Evolutionary conservation across 2,797 vertebrate genomes (phyloP).

Genomic region (Platalea minor): DNA sequence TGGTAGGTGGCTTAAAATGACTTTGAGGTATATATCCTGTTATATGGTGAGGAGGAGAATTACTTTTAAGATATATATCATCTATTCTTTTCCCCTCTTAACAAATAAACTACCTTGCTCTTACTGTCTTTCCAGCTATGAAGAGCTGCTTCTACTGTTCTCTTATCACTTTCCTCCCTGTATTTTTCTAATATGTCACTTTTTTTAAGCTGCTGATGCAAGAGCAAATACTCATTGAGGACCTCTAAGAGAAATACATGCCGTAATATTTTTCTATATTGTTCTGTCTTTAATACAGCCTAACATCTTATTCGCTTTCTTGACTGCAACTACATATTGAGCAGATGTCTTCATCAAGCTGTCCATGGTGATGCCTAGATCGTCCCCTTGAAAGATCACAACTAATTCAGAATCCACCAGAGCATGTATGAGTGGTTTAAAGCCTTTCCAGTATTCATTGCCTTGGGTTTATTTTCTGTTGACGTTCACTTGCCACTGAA

Average conservation of each 20-base stretch:
- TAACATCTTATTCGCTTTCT: constrained; percentile 57
- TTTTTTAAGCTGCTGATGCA: background rate
- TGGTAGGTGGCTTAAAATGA: background rate
- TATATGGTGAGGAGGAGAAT: background rate
- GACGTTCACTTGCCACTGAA: background rate
- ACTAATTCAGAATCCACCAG: constrained; percentile 30
- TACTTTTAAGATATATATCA: background rate
- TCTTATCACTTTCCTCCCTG: background rate
- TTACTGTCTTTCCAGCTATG: background rate
- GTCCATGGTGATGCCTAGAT: constrained; percentile 41
- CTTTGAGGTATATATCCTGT: background rate
- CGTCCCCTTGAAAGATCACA: constrained; percentile 49
- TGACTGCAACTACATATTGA: constrained; percentile 54
- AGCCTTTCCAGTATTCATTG: background rate
- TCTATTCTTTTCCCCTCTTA: background rate
- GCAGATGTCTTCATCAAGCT: constrained; percentile 49
- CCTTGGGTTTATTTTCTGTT: background rate
- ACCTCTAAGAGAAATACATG: background rate
- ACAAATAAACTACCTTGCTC: background rate
- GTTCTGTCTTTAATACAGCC: constrained; percentile 61
- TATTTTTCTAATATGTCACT: background rate
- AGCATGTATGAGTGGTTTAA: background rate
- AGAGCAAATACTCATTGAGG: background rate
- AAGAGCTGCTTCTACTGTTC: background rate
- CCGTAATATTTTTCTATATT: constrained; percentile 40